Evolutionary conservation across 2,888 invertebrate genomes (phyloP), one percentile per base, ranked within the genome.

Genomic region (Cataglyphis cursor): DNA sequence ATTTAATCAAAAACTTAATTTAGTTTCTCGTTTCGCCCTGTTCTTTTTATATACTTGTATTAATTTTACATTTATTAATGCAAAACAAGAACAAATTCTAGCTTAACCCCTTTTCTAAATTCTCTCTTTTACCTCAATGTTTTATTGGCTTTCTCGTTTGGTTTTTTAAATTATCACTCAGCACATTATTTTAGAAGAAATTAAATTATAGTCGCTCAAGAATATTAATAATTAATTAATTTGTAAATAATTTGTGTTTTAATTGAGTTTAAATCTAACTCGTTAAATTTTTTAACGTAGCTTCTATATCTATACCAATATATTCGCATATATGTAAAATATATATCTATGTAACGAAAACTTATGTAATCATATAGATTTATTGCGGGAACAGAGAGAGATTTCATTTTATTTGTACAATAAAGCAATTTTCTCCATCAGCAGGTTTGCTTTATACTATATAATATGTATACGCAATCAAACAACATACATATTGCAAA

Each of bases 251-350:
- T 68, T 68, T 2, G 31, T 31, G 48, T n/a, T 68, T 68, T 51
- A 68, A 68, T 68, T 68, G 66, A 4, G n/a, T 31, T 51, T 70
- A 70, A 70, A 70, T 51, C n/a, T 3, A 54, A n/a, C 4, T 15
- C 3, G n/a, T 51, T 51, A 51, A 51, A 51, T 8, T 51, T 18
- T 54, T 54, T 21, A 35, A 54, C 3, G 35, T 10, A 12, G 9
- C 4, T 21, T 54, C 6, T 15, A 24, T 35, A 70, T 54, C 6
- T 15, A 24, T 35, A 70, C n/a, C 10, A 48, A 35, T 28, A 15
- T 21, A 54, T 51, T 31, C 6, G 21, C 1, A 21, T 35, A 21
- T 21, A 18, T 59, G 4, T 59, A 15, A 8, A 21, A 21, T 35
- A 72, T 3, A 21, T 54, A 54, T 54, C 31, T 70, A 68, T 10